A percentile compares a stretch with the other conserved stretches of the same genome.
Evolutionary conservation across 2,113 vertebrate genomes (phyloP).

Genomic region (Rhinichthys klamathensis): DNA sequence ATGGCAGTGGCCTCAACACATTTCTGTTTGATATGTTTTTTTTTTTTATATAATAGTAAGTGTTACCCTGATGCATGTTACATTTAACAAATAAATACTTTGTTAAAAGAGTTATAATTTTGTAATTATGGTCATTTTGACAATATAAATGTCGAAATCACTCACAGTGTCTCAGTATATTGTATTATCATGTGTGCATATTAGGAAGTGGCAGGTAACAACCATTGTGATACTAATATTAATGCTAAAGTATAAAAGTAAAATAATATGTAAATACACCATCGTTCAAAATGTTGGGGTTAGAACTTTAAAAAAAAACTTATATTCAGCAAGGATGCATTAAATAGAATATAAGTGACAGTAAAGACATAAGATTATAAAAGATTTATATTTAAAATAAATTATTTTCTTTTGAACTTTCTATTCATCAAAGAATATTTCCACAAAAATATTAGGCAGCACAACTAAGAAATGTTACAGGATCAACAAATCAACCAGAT

Average conservation of each 20-base stretch:
- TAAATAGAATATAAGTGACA: not conserved
- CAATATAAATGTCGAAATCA: not conserved
- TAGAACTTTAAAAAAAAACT: not conserved
- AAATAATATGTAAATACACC: not conserved
- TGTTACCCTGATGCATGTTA: not conserved
- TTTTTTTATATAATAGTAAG: not conserved
- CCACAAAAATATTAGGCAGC: not conserved
- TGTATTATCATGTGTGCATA: not conserved
- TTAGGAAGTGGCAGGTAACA: too few species aligned
- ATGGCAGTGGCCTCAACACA: not conserved
- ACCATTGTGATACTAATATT: too few species aligned
- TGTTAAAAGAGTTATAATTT: not conserved
- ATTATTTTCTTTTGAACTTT: not conserved
- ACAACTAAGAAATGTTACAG: not conserved
- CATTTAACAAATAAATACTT: not conserved
- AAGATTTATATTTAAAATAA: not conserved
- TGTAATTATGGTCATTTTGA: not conserved
- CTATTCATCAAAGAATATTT: not conserved
- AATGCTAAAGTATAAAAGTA: too few species aligned
- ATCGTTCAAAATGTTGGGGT: not conserved
- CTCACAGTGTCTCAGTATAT: not conserved
- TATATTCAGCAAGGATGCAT: not conserved
- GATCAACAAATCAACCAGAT: not conserved
- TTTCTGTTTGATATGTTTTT: not conserved
- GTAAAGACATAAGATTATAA: not conserved